Evolutionary conservation across 2,113 vertebrate species (phyloP).

Genomic region (Serinus canaria): DNA sequence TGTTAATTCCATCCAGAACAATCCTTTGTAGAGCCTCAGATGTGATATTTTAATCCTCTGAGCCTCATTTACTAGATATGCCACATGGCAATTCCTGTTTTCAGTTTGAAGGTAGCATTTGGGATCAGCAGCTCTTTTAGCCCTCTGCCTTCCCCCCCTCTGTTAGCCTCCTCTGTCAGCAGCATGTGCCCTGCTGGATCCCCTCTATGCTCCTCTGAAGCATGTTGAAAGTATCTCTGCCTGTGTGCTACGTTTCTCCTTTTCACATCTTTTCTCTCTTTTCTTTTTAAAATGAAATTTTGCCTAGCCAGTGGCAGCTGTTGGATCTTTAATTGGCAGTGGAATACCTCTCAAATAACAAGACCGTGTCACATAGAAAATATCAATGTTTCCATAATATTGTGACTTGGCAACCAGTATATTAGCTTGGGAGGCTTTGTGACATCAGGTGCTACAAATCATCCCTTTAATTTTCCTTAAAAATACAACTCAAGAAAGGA

Average conservation of each 20-base stretch:
- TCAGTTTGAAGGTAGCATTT: not conserved
- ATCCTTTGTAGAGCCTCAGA: not conserved
- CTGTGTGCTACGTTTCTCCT: not conserved
- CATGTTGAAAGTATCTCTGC: not conserved
- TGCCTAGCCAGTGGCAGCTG: not conserved
- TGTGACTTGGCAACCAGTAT: not conserved
- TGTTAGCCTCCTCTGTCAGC: not conserved
- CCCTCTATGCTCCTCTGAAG: not conserved
- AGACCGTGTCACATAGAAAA: not conserved
- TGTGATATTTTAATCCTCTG: not conserved
- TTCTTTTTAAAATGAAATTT: not conserved
- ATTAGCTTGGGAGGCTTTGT: not conserved
- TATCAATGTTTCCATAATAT: not conserved
- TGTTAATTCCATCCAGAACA: not conserved
- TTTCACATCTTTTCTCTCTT: not conserved
- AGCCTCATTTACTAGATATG: not conserved
- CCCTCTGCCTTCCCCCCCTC: not conserved
- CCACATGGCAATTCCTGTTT: not conserved
- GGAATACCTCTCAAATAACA: not conserved
- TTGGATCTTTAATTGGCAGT: not conserved
- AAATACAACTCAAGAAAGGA: not conserved
- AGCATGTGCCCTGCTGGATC: not conserved
- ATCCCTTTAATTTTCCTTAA: constrained; percentile 9
- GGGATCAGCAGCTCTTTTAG: not conserved
- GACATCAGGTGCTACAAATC: constrained; percentile 11